A percentile compares a stretch with the other conserved stretches of the same genome.
Evolutionary conservation across 2,113 vertebrate species (phyloP).

Genomic region (Perca schrenkii): DNA sequence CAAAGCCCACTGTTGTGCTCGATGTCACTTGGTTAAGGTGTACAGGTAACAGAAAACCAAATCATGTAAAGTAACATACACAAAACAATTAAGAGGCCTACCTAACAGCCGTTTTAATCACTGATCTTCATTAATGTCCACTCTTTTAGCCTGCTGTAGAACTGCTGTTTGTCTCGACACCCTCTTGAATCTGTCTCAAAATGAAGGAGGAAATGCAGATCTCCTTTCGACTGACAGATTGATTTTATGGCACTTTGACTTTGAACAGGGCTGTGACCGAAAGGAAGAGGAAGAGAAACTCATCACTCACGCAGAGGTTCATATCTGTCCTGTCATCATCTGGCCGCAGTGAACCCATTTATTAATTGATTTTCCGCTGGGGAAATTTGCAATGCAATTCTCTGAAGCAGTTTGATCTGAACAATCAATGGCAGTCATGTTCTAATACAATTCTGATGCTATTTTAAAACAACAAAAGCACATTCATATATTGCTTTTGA

Average conservation of each 20-base stretch:
- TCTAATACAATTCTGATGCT: background rate
- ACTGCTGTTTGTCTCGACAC: background rate
- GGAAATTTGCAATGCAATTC: background rate
- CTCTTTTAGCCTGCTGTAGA: background rate
- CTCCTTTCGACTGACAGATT: constrained; percentile 4
- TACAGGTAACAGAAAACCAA: background rate
- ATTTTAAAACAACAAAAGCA: background rate
- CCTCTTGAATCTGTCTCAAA: background rate
- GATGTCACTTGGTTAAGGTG: background rate
- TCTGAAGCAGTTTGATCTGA: background rate
- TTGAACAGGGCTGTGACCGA: constrained; percentile 61
- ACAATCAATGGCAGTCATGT: background rate
- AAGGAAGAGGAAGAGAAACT: constrained; percentile 35
- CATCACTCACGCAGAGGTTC: background rate
- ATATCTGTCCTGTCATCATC: background rate
- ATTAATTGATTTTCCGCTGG: too few relatives aligned
- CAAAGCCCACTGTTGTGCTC: background rate
- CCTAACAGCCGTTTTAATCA: constrained; percentile 9
- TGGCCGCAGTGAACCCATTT: background rate
- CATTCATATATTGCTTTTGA: background rate
- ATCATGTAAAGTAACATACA: background rate
- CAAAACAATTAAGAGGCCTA: background rate
- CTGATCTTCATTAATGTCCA: constrained; percentile 43
- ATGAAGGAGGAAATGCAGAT: constrained; percentile 33
- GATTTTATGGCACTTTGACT: constrained; percentile 83